Evolutionary conservation across 1,140 invertebrate species (phyloP), one percentile per base, ranked within the genome.

Genomic region (Hylyphantes graminicola): DNA sequence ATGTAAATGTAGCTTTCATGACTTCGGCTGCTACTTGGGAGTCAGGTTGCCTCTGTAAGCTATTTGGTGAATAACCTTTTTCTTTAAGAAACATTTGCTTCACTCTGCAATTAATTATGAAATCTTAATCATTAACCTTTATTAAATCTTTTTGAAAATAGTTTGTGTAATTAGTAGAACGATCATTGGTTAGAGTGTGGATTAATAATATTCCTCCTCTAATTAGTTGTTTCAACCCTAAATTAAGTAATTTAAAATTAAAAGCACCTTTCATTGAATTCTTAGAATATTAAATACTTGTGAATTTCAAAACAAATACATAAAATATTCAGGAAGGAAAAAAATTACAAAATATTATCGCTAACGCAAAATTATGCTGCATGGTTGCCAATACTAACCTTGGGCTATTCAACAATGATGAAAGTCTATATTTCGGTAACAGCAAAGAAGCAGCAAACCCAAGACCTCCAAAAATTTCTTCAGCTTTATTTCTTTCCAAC

Each of bases 71-170:
- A 67, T 85, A 85, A 0, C 84, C 84, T 51, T 85, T 85, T 54
- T 85, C 84, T 65, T 85, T 85, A 11, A 85, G 35, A 79, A 85
- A 85, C 74, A 85, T 79, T 74, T 85, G 84, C 48, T 85, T 85
- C 12, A 85, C 84, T 79, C 84, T 85, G 59, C 50, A 35, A 35
- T 35, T 35, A 35, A n/a, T 35, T 35, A 35, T 35, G 35, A 35
- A 35, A 35, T 35, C 5, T 35, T 35, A 35, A 48, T n/a, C n/a
- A n/a, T n/a, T n/a, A n/a, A n/a, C n/a, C n/a, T n/a, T n/a, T n/a
- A n/a, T n/a, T n/a, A n/a, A n/a, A n/a, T n/a, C n/a, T n/a, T n/a
- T n/a, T n/a, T 35, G 5, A 48, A 55, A 55, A 55, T 7, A 57
- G 55, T 55, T 55, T 53, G 0, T n/a, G 21, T 15, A 61, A 61